Evolutionary conservation across 2,888 invertebrate species (phyloP), one percentile per base, ranked within the genome.

Genomic region (Tipula lateralis): DNA sequence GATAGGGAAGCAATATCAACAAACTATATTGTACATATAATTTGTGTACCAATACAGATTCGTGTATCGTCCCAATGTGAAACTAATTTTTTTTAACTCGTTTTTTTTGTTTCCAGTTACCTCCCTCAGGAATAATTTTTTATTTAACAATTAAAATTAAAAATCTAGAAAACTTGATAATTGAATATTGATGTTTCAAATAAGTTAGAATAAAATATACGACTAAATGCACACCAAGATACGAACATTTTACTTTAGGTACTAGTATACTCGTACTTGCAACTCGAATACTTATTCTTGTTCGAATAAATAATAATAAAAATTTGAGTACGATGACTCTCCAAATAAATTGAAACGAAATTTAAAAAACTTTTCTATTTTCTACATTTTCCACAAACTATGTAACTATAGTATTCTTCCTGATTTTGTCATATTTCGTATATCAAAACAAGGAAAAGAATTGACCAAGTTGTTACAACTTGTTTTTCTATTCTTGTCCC

Each of bases 81-180:
- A n/a, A n/a, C n/a, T n/a, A n/a, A n/a, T n/a, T n/a, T n/a, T n/a
- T n/a, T n/a, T n/a, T n/a, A n/a, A n/a, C n/a, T n/a, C n/a, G n/a
- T n/a, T n/a, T n/a, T n/a, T n/a, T n/a, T n/a, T n/a, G n/a, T n/a
- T n/a, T n/a, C n/a, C n/a, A n/a, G n/a, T n/a, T n/a, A n/a, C n/a
- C n/a, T n/a, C n/a, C n/a, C n/a, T n/a, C n/a, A n/a, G n/a, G n/a
- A n/a, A n/a, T n/a, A n/a, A n/a, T n/a, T n/a, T n/a, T n/a, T n/a
- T n/a, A n/a, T n/a, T n/a, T n/a, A n/a, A n/a, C n/a, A n/a, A n/a
- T n/a, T n/a, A n/a, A n/a, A n/a, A n/a, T n/a, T n/a, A n/a, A n/a
- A n/a, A n/a, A n/a, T n/a, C n/a, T n/a, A n/a, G n/a, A 66, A 66
- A 66, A 66, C 66, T 66, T 66, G 66, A 24, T 66, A 66, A 66